Evolutionary conservation across 1,140 invertebrate genomes (phyloP).

Genomic region (Dinothrombium tinctorium): DNA sequence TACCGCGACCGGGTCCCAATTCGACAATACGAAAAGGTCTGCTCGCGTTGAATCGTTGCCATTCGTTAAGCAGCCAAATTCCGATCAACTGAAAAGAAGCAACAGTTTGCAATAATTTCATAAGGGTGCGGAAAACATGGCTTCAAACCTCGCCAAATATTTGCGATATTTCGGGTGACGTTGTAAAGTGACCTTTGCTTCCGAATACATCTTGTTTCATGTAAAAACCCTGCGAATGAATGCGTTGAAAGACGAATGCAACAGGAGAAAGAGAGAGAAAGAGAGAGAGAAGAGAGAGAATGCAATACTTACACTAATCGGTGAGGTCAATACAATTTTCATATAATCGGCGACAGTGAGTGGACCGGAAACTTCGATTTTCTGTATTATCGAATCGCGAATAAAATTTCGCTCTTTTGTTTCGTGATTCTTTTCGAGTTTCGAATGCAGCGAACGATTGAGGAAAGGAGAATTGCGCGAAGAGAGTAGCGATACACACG

Average conservation of each 20-base stretch:
- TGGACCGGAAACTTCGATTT: conserved; percentile 40
- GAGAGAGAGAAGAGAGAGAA: not conserved
- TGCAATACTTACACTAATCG: conserved; percentile 25
- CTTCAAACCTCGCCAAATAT: conserved; percentile 90
- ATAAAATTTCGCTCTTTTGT: too few species aligned
- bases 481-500: too few species aligned
- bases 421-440: too few species aligned
- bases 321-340: conserved; percentile 65
- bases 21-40: conserved; percentile 65
- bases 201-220: conserved; percentile 70
- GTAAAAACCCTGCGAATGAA: conserved; percentile 44
- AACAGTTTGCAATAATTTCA: conserved; percentile 1
- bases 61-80: conserved; percentile 72
- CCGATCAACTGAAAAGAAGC: conserved; percentile 38
- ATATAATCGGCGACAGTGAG: conserved; percentile 84
- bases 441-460: too few species aligned
- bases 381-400: conserved; percentile 3
- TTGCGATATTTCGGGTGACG: conserved; percentile 84
- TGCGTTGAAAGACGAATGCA: not conserved
- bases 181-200: conserved; percentile 66
- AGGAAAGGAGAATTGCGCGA: too few species aligned
- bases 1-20: conserved; percentile 77
- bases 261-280: not conserved
- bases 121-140: conserved; percentile 2
- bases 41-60: conserved; percentile 27